Evolutionary conservation across 2,113 vertebrate species (phyloP).

Genomic region (Hylia prasina): DNA sequence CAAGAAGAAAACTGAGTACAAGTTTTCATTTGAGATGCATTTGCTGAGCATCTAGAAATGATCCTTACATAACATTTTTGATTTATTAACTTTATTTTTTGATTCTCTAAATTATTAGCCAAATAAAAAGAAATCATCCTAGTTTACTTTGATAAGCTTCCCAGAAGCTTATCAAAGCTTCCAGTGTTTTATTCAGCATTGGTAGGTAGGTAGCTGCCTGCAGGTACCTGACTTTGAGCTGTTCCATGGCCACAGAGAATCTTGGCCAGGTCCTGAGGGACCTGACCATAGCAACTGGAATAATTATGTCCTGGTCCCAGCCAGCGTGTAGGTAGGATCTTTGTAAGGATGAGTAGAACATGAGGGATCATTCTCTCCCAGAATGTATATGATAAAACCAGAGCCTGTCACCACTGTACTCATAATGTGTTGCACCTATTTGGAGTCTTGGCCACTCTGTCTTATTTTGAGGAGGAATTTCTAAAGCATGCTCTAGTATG

Average conservation of each 20-base stretch:
- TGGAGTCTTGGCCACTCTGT: neutral
- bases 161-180: too few relatives aligned
- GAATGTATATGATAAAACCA: neutral
- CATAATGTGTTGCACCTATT: neutral
- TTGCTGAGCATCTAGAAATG: neutral
- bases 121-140: neutral
- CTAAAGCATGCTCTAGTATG: neutral
- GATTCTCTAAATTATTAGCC: neutral
- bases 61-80: neutral
- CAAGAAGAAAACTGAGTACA: neutral
- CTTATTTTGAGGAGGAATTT: neutral
- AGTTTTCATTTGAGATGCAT: neutral
- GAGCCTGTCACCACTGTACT: neutral
- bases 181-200: neutral
- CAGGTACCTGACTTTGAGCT: neutral
- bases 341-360: neutral
- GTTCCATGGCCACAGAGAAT: neutral
- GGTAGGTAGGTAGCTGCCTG: neutral
- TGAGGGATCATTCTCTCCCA: neutral
- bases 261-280: neutral
- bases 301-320: neutral
- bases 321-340: neutral
- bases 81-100: neutral
- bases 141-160: neutral
- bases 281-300: neutral